Conservation (phyloP, 2,888 invertebrate species). For the Ischnus inquisitorius region DNA sequence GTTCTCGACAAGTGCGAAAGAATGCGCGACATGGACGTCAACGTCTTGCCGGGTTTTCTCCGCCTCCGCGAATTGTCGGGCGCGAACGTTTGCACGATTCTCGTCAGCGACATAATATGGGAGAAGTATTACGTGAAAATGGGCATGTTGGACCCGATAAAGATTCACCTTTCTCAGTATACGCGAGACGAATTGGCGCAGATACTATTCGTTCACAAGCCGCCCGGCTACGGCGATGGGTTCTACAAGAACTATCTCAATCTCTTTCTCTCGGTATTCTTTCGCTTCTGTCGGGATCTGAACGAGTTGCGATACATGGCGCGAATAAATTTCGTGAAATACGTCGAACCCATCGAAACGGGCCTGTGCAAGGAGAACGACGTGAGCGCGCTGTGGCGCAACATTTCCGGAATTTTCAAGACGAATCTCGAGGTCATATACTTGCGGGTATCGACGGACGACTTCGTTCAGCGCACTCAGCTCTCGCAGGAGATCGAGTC, state of each 20-base stretch:
- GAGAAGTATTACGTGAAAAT: conserved; percentile 92
- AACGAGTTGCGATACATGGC: conserved; percentile 94
- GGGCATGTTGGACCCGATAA: conserved; percentile 90
- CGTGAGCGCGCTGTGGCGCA: conserved; percentile 91
- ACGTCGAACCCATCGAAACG: conserved; percentile 92
- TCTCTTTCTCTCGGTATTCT: conserved; percentile 94
- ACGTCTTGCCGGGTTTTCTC: conserved; percentile 91
- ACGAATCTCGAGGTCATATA: conserved; percentile 92
- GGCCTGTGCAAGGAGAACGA: conserved; percentile 89
- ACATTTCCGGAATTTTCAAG: conserved; percentile 92
- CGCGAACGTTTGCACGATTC: conserved; percentile 91
- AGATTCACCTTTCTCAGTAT: conserved; percentile 93
- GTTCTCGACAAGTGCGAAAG: conserved; percentile 94
- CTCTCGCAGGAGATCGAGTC: conserved; percentile 81
- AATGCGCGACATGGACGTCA: conserved; percentile 91
- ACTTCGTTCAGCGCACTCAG: conserved; percentile 76
- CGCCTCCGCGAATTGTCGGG: conserved; percentile 91
- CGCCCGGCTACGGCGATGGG: conserved; percentile 84
- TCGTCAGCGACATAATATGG: conserved; percentile 92
- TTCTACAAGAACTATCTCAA: conserved; percentile 93
- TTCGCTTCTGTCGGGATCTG: conserved; percentile 93
- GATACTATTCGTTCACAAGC: conserved; percentile 85
- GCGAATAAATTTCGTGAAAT: conserved; percentile 91
- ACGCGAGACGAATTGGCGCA: conserved; percentile 89
- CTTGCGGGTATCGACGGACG: conserved; percentile 87